phyloP scores from a whole-genome alignment of 35 echinoderm and acorn worm genomes.

The Strongylocentrotus purpuratus region DNA sequence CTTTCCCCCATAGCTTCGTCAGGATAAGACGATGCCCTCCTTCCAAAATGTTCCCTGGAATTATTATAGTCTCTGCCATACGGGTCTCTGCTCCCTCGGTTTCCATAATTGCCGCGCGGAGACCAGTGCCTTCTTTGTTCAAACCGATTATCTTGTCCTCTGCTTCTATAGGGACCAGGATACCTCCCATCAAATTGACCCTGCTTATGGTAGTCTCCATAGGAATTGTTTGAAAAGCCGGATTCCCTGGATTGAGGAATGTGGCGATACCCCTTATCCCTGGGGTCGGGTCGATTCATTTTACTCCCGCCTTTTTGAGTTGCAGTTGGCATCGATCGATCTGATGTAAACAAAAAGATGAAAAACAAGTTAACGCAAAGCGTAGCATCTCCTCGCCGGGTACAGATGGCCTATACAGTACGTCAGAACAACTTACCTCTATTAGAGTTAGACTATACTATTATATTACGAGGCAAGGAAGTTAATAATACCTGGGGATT shows the following conservation, averaged over 20 bases:
- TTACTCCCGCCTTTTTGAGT: not conserved
- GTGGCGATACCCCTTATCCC: not conserved
- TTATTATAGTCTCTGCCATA: not conserved
- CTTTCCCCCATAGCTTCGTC: not conserved
- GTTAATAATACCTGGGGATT: too few relatives aligned
- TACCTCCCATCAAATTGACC: not conserved
- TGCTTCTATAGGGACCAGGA: not conserved
- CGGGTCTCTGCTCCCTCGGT: not conserved
- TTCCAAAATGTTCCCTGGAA: not conserved
- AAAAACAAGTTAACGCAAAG: too few relatives aligned
- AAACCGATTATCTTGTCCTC: not conserved
- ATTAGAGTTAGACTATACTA: too few relatives aligned
- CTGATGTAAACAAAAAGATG: not conserved
- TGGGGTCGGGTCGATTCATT: conserved; percentile 31
- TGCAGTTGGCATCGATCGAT: conserved; percentile 23
- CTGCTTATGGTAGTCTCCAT: not conserved
- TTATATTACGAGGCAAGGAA: too few relatives aligned
- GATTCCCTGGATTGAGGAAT: not conserved
- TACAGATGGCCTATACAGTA: too few relatives aligned
- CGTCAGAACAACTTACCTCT: too few relatives aligned
- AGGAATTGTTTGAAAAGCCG: not conserved
- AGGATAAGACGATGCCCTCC: not conserved
- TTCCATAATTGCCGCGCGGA: not conserved
- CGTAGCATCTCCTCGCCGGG: too few relatives aligned
- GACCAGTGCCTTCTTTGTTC: not conserved